Evolutionary conservation across 2,888 invertebrate species (phyloP), one percentile per base, ranked within the genome.

Genomic region (Watsonalla binaria): DNA sequence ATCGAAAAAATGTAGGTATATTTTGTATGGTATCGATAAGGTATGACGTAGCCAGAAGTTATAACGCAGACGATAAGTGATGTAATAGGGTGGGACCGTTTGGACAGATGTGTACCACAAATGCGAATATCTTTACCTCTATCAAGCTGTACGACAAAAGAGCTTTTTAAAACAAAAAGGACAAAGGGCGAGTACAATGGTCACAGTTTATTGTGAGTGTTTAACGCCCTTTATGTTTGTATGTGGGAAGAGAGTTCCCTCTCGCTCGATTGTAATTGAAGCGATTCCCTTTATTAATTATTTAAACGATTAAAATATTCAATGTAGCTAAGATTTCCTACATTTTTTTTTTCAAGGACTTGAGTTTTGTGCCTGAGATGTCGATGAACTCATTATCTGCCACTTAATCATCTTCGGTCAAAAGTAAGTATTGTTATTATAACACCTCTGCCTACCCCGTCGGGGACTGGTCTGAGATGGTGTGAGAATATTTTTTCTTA

Each of bases 121-220:
- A 65, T 24, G 35, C 45, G 70, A 72, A 78, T 78, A 79, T 80
- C 78, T 78, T 77, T 66, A 64, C 66, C 75, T 72, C 74, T 70
- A 70, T 71, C 64, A 67, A 62, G 62, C 72, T 70, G 68, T 68
- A 62, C 58, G 64, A 74, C 77, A 78, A 78, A 73, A 76, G 78
- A 76, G 73, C 50, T 62, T 72, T 83, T 70, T 81, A 81, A 83
- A 87, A 85, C 82, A 84, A 86, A 84, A 80, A 74, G 81, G 80
- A 86, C 84, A 84, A 85, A 77, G 72, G 70, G 59, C 52, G 59
- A 74, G 75, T 76, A 87, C 86, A 87, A 87, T 84, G 80, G 81
- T 66, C 84, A 80, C 83, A 81, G 83, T 84, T 84, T 82, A 80
- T 78, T 81, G 76, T 75, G 79, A 84, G 84, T 83, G 83, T 80